Evolutionary conservation across 2,888 invertebrate species (phyloP).

Genomic region (Deilephila elpenor): DNA sequence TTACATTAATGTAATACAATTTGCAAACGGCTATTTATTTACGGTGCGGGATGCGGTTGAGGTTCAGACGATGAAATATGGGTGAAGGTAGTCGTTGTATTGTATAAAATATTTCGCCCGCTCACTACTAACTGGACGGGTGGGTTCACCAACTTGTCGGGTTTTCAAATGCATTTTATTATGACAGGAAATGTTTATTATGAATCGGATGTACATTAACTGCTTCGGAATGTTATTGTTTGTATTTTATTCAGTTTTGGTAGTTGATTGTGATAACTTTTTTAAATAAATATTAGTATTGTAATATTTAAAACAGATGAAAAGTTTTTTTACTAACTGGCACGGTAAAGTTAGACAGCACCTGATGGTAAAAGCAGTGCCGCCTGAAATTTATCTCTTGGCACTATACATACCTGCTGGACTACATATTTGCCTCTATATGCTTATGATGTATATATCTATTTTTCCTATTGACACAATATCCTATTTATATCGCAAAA

Average conservation of each 20-base stretch:
- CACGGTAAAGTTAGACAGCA: no score
- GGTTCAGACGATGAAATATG: slow-evolving; percentile 52
- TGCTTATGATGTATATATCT: no score
- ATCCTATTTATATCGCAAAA: no score
- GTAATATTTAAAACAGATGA: no score
- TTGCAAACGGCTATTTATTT: slow-evolving; percentile 48
- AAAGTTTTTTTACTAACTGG: no score
- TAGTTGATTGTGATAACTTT: no score
- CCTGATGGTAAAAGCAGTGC: no score
- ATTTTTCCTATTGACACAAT: no score
- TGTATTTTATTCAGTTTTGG: neutral
- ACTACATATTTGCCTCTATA: no score
- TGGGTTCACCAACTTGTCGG: slow-evolving; percentile 19
- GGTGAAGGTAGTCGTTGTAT: slow-evolving; percentile 45
- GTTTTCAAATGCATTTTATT: slow-evolving; percentile 22
- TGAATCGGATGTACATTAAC: neutral
- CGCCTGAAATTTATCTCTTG: no score
- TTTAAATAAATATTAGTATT: no score
- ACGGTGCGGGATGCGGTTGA: slow-evolving; percentile 47
- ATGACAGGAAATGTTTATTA: slow-evolving; percentile 16
- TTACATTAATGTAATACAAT: slow-evolving; percentile 48
- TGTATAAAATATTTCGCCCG: slow-evolving; percentile 30
- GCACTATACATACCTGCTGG: no score
- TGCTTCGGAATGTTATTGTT: slow-evolving; percentile 5
- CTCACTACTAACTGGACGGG: slow-evolving; percentile 11